These are phyloP conservation scores for Zoanthus gigantus DNA, from an alignment of 92 coral and sea anemone genomes.

Conservation along the genomic window DNA sequence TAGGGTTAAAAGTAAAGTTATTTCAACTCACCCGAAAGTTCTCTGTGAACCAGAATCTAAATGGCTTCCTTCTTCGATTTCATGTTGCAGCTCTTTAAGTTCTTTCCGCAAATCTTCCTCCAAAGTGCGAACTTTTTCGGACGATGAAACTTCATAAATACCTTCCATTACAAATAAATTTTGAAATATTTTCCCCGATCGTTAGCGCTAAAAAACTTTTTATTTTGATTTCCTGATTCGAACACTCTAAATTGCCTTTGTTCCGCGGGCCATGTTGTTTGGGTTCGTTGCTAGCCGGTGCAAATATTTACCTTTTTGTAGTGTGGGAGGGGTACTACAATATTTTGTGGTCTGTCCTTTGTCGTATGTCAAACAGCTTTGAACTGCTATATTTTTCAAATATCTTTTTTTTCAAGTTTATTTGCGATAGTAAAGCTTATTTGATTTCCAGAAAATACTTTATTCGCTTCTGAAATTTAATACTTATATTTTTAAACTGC, in stretches of 20 bases:
- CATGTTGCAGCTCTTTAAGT: slow-evolving; percentile 91
- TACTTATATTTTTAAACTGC: background rate
- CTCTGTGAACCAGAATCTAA: slow-evolving; percentile 71
- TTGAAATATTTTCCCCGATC: background rate
- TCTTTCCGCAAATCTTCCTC: slow-evolving; percentile 95
- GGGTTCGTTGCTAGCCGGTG: slow-evolving; percentile 34
- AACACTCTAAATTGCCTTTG: slow-evolving; percentile 41
- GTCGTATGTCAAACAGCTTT: background rate
- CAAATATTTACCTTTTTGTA: background rate
- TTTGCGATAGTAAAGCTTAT: background rate
- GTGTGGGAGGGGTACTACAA: slow-evolving; percentile 8
- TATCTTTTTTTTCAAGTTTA: background rate
- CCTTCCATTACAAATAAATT: slow-evolving; percentile 88
- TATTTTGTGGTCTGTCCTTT: background rate
- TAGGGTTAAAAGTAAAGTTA: background rate
- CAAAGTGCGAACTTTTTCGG: slow-evolving; percentile 87
- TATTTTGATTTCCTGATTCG: slow-evolving; percentile 16
- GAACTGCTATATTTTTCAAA: background rate
- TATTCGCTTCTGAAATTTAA: too few relatives aligned
- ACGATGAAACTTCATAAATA: slow-evolving; percentile 90
- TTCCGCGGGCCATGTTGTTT: slow-evolving; percentile 50
- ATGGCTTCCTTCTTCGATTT: slow-evolving; percentile 94
- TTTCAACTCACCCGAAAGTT: slow-evolving; percentile 81
- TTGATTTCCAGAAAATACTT: background rate
- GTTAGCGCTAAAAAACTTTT: background rate